phyloP scores from a whole-genome alignment of 2,113 vertebrate genomes.

The Myiopsitta monachus region DNA sequence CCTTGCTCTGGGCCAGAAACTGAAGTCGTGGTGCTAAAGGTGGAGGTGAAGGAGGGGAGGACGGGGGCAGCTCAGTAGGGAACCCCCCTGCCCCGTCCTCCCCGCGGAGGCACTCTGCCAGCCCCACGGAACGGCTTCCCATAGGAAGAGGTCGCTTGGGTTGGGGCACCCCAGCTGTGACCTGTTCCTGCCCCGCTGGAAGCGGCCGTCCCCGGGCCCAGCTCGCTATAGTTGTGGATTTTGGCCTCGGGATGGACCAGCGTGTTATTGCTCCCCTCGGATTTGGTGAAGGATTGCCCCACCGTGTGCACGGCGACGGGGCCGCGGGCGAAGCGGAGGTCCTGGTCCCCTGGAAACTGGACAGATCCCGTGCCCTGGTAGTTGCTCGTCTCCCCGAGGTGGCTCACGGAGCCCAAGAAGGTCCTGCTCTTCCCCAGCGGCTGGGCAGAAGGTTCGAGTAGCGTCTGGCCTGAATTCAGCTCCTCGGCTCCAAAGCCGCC shows the following conservation, averaged over 20 bases:
- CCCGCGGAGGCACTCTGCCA: conserved; percentile 74
- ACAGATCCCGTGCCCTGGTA: conserved; percentile 81
- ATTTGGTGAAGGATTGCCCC: conserved; percentile 72
- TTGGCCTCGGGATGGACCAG: conserved; percentile 77
- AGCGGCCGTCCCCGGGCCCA: conserved; percentile 60
- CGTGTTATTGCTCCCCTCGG: conserved; percentile 77
- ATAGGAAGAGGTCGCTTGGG: conserved; percentile 65
- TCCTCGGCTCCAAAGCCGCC: conserved; percentile 75
- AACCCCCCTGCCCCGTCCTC: conserved; percentile 78
- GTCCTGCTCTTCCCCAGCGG: conserved; percentile 81
- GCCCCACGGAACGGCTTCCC: conserved; percentile 74
- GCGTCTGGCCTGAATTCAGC: conserved; percentile 68
- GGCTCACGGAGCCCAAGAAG: conserved; percentile 81
- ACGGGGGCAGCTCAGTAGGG: conserved; percentile 71
- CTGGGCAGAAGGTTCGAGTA: conserved; percentile 75
- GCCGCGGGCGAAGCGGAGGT: conserved; percentile 88
- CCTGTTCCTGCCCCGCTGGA: conserved; percentile 69
- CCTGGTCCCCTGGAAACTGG: conserved; percentile 94
- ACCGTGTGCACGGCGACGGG: conserved; percentile 70
- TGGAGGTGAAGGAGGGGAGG: conserved; percentile 48
- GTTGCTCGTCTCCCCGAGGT: conserved; percentile 77
- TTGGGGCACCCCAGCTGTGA: conserved; percentile 71
- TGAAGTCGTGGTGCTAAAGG: conserved; percentile 52
- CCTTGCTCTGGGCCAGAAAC: conserved; percentile 48
- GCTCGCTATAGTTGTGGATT: conserved; percentile 69